phyloP scores from a whole-genome alignment of 2,797 vertebrate species.

The Synanceia verrucosa region DNA sequence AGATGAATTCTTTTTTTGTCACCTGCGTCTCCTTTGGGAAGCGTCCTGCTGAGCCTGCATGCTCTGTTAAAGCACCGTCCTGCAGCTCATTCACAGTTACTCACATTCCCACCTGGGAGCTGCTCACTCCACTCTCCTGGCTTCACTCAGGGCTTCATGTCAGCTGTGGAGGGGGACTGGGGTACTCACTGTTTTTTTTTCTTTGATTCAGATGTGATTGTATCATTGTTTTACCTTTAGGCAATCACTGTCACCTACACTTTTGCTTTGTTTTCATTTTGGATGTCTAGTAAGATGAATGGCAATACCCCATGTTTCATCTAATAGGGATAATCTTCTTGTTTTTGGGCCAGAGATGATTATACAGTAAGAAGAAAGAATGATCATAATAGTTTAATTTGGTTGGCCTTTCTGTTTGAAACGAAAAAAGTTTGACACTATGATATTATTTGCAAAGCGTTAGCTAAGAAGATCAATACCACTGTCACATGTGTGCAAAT shows the following conservation, averaged over 20 bases:
- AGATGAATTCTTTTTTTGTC: constrained; percentile 23
- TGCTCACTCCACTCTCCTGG: background rate
- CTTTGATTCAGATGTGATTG: background rate
- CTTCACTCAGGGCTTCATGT: constrained; percentile 1
- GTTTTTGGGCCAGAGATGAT: background rate
- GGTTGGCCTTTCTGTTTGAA: background rate
- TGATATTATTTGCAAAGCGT: background rate
- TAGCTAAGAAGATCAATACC: background rate
- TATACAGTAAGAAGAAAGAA: background rate
- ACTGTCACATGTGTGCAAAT: background rate
- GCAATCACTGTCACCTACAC: background rate
- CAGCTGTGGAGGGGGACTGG: background rate
- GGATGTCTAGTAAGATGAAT: background rate
- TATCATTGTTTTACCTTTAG: background rate
- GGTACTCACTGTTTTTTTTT: constrained; percentile 8
- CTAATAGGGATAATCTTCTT: background rate
- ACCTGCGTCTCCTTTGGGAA: constrained; percentile 18
- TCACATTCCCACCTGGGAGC: constrained; percentile 53
- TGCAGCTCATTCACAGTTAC: constrained; percentile 40
- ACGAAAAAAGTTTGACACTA: background rate
- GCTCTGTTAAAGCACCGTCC: constrained; percentile 18
- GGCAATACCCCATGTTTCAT: background rate
- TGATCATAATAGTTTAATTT: background rate
- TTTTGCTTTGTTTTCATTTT: background rate
- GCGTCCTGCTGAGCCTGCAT: constrained; percentile 33